These are phyloP conservation scores for Mesitornis unicolor DNA, from an alignment of 2,113 vertebrate species.

Conservation along the genomic window DNA sequence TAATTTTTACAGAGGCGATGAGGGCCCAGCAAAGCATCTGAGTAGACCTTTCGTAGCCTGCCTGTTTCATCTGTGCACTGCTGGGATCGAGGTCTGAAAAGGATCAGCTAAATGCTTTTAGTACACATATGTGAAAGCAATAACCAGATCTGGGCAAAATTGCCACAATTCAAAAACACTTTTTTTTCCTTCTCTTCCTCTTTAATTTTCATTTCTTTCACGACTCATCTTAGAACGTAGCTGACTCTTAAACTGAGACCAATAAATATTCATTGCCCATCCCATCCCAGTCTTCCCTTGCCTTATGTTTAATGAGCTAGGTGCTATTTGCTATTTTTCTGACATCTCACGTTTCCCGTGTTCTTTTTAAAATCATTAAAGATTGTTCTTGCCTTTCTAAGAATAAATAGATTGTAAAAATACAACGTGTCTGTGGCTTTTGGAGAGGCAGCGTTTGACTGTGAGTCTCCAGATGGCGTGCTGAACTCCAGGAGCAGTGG, in stretches of 20 bases:
- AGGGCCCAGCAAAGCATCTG: background rate
- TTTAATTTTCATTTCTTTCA: background rate
- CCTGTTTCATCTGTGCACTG: background rate
- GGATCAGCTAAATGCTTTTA: background rate
- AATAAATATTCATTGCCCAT: background rate
- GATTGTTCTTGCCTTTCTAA: background rate
- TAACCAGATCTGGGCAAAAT: background rate
- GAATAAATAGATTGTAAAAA: background rate
- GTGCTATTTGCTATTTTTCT: background rate
- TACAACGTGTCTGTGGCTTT: background rate
- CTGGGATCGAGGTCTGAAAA: background rate
- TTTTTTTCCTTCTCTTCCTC: background rate
- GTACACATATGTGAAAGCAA: background rate
- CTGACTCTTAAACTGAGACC: background rate
- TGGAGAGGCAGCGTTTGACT: background rate
- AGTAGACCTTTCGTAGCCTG: background rate
- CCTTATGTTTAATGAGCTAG: background rate
- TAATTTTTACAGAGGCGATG: background rate
- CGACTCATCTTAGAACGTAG: background rate
- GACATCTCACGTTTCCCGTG: accelerated
- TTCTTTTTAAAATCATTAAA: background rate
- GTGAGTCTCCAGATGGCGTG: background rate
- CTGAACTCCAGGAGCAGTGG: background rate
- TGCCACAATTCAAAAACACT: background rate
- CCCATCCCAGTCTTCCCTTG: background rate